These are phyloP conservation scores for Oopsacas minuta DNA, from an alignment of 37 sponge, comb jelly and placozoan genomes.

Conservation along the genomic window DNA sequence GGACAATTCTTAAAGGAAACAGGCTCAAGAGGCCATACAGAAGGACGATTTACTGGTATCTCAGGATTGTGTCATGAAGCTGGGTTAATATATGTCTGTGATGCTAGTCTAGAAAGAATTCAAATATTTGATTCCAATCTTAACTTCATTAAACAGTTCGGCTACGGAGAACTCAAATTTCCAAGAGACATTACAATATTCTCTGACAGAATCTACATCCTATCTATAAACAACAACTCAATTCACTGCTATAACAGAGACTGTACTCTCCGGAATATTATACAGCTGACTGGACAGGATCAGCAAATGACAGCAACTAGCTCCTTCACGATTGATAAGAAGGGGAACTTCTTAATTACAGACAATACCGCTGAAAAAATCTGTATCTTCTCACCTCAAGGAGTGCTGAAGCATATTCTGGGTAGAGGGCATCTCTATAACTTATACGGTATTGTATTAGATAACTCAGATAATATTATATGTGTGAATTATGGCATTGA, in stretches of 20 bases:
- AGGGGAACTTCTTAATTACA: not conserved
- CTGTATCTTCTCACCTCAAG: not conserved
- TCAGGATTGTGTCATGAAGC: not conserved
- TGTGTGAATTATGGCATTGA: not conserved
- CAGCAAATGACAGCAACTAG: not conserved
- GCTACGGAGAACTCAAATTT: not conserved
- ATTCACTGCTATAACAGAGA: not conserved
- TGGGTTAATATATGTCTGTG: not conserved
- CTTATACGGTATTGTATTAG: not conserved
- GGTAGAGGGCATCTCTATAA: not conserved
- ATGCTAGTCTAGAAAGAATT: not conserved
- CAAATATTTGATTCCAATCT: not conserved
- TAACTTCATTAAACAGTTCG: not conserved
- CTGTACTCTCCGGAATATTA: not conserved
- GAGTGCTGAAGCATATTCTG: not conserved
- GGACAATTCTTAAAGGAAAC: not conserved
- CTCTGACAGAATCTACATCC: not conserved
- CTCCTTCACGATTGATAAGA: not conserved
- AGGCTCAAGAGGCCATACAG: not conserved
- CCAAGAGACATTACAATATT: not conserved
- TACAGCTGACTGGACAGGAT: not conserved
- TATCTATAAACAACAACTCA: not conserved
- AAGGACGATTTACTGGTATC: not conserved
- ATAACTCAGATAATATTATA: not conserved
- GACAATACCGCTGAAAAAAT: not conserved